Conservation (phyloP, 2,888 invertebrate genomes). For the Drosophila pullipes region DNA sequence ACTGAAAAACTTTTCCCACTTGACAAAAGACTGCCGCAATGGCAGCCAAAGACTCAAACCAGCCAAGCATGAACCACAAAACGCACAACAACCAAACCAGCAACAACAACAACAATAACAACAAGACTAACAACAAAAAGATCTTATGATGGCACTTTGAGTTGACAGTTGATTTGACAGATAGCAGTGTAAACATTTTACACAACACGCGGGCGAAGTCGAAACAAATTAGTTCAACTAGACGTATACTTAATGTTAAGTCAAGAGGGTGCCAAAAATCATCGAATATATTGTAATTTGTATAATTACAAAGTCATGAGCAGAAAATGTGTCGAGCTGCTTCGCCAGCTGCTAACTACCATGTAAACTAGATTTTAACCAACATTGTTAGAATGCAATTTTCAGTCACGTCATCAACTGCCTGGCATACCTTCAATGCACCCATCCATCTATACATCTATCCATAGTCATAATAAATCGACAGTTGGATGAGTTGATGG, state of each 20-base stretch:
- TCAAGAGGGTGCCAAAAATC: conserved; percentile 60
- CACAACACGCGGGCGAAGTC: conserved; percentile 66
- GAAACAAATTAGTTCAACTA: conserved; percentile 84
- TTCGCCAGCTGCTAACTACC: conserved; percentile 66
- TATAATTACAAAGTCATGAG: conserved; percentile 26
- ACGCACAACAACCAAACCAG: conserved; percentile 38
- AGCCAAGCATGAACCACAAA: conserved; percentile 75
- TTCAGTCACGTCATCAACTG: conserved; percentile 64
- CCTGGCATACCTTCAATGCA: conserved; percentile 9
- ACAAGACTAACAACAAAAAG: conserved; percentile 38
- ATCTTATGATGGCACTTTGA: conserved; percentile 64
- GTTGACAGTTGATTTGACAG: conserved; percentile 84
- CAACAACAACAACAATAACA: conserved; percentile 12
- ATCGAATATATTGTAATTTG: conserved; percentile 38
- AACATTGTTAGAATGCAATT: conserved; percentile 72
- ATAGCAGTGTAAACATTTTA: conserved; percentile 80
- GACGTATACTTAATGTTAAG: conserved; percentile 74
- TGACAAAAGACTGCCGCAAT: conserved; percentile 77
- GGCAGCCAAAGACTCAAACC: conserved; percentile 67
- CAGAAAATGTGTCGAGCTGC: conserved; percentile 28
- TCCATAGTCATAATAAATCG: conserved; percentile 37
- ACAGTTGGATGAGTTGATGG: conserved; percentile 35
- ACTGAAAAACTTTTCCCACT: conserved; percentile 83
- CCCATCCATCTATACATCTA: conserved; percentile 13
- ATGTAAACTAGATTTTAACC: conserved; percentile 69